Conservation (phyloP, 1,140 invertebrate genomes). For the Lepidurus arcticus region DNA sequence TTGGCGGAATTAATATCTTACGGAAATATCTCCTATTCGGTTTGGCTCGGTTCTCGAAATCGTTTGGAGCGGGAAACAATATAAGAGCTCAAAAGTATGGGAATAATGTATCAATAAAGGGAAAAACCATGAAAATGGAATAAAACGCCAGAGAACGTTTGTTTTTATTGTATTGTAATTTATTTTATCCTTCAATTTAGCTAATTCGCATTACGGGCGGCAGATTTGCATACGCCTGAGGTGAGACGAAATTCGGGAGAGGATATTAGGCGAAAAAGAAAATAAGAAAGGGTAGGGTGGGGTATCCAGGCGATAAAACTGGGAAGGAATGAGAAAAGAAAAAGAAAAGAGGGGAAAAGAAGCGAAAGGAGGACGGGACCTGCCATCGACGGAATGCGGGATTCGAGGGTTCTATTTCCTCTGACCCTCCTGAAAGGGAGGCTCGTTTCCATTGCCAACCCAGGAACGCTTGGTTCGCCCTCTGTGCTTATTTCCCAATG, state of each 20-base stretch:
- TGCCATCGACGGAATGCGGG: neutral
- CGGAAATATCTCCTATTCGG: neutral
- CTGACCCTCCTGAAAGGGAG: neutral
- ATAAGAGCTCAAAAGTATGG: too few relatives aligned
- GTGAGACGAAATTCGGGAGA: neutral
- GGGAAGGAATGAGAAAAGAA: neutral
- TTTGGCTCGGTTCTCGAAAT: neutral
- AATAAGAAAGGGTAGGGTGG: neutral
- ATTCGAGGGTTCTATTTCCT: neutral
- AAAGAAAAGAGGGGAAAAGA: neutral
- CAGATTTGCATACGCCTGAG: neutral
- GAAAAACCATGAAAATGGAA: too few relatives aligned
- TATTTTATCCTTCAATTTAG: too few relatives aligned
- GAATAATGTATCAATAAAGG: too few relatives aligned
- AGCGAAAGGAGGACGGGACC: conserved; percentile 27
- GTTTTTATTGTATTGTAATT: too few relatives aligned
- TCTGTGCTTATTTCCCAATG: neutral
- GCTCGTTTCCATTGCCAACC: neutral
- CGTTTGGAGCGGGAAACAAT: too few relatives aligned
- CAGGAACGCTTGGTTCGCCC: neutral
- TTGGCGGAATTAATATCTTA: neutral
- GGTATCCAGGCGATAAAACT: conserved; percentile 2
- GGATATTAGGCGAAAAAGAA: neutral
- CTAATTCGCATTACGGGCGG: too few relatives aligned
- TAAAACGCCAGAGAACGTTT: too few relatives aligned